phyloP scores from a whole-genome alignment of 2,113 vertebrate species.

The Dolichotis patagonum region DNA sequence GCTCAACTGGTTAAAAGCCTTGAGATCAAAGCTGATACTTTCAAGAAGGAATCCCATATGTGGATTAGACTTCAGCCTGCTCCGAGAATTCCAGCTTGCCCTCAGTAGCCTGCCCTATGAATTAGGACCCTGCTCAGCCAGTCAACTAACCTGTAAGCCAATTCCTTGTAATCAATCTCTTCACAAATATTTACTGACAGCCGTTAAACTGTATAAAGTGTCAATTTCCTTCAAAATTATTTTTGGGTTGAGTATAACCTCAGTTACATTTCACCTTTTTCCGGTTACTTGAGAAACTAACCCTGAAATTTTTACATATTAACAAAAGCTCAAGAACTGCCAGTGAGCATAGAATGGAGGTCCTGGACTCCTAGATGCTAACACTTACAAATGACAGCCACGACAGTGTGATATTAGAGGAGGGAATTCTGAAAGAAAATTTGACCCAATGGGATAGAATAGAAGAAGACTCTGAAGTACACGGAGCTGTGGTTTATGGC shows the following conservation, averaged over 20 bases:
- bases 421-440: slow-evolving; percentile 36
- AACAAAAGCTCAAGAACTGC: slow-evolving; percentile 43
- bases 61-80: not conserved
- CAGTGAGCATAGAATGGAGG: not conserved
- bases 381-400: not conserved
- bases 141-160: not conserved
- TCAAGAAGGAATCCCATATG: not conserved
- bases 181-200: not conserved
- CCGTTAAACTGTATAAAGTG: slow-evolving; percentile 13
- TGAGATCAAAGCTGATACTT: not conserved
- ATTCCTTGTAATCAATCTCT: not conserved
- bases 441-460: not conserved
- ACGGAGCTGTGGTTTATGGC: not conserved
- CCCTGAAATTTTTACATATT: not conserved
- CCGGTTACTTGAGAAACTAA: slow-evolving; percentile 6
- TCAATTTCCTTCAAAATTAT: slow-evolving; percentile 27
- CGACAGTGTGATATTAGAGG: not conserved
- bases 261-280: slow-evolving; percentile 35
- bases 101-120: not conserved
- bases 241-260: not conserved
- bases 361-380: not conserved
- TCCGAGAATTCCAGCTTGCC: not conserved
- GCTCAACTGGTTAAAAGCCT: not conserved
- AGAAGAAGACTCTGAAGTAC: not conserved
- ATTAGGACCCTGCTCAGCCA: not conserved